A percentile compares a stretch with the other conserved stretches of the same genome.
These are phyloP conservation scores for Anniella stebbinsi DNA, from an alignment of 2,797 vertebrate genomes.

Conservation along the genomic window DNA sequence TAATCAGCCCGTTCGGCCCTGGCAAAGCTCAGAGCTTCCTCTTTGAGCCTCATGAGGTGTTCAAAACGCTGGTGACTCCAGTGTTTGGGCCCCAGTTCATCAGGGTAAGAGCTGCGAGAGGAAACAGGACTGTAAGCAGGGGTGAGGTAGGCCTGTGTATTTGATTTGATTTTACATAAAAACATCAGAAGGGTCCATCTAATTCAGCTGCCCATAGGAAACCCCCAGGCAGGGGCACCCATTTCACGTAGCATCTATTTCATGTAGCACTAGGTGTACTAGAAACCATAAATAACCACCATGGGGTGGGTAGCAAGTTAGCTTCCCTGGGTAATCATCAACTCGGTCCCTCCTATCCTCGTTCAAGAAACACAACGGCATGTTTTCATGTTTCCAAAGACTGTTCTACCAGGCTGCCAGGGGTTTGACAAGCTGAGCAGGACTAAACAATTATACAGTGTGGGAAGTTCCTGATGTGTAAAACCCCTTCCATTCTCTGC, in stretches of 20 bases:
- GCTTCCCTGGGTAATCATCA: no score
- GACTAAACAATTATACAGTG: not conserved
- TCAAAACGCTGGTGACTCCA: conserved; percentile 93
- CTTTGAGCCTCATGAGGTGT: conserved; percentile 95
- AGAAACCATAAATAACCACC: no score
- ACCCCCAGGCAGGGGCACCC: not conserved
- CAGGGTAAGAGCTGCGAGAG: conserved; percentile 84
- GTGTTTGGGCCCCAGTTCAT: conserved; percentile 93
- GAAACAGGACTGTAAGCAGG: not conserved
- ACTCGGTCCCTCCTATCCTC: not conserved
- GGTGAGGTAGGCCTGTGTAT: not conserved
- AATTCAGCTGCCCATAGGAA: not conserved
- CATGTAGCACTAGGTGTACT: no score
- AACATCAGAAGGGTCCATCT: no score
- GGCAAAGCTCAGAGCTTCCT: conserved; percentile 91
- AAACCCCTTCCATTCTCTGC: not conserved
- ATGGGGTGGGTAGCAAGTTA: not conserved
- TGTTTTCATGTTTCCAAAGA: not conserved
- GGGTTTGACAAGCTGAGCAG: not conserved
- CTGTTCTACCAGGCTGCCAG: not conserved
- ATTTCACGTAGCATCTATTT: no score
- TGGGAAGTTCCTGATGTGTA: not conserved
- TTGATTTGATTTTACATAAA: no score
- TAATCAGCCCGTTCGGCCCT: conserved; percentile 90
- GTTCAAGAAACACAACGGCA: not conserved